Conservation (phyloP, 2,888 invertebrate species). For the Ryuthela nishihirai region DNA sequence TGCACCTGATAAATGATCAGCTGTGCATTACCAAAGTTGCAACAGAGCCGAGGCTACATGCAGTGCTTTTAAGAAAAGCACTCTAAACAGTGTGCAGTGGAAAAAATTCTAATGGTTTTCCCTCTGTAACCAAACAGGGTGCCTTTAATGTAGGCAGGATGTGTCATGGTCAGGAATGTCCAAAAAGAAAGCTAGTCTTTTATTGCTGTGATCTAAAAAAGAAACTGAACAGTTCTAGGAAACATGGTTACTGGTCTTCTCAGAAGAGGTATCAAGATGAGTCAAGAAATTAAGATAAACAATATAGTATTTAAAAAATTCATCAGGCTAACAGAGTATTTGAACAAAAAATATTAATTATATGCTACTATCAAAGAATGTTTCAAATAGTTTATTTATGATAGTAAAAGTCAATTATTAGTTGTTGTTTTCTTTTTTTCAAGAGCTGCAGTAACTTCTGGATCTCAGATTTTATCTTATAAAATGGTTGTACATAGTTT, state of each 20-base stretch:
- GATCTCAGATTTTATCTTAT: too few species aligned
- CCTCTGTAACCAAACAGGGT: constrained; percentile 19
- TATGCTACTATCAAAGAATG: too few species aligned
- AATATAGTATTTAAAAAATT: too few species aligned
- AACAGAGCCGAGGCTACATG: constrained; percentile 15
- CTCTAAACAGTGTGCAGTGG: constrained; percentile 30
- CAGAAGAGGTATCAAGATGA: constrained; percentile 22
- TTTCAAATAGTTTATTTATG: too few species aligned
- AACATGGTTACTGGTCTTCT: constrained; percentile 19
- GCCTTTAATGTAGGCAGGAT: constrained; percentile 31
- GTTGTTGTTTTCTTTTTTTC: too few species aligned
- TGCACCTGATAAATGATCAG: constrained; percentile 5
- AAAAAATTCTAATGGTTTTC: constrained; percentile 1
- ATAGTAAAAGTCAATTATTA: too few species aligned
- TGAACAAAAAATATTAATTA: too few species aligned
- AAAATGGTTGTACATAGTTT: too few species aligned
- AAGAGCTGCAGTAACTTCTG: too few species aligned
- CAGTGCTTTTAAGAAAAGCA: constrained; percentile 25
- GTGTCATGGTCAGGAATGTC: constrained; percentile 17
- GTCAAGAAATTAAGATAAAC: too few species aligned
- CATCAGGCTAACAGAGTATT: too few species aligned
- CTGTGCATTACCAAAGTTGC: not conserved
- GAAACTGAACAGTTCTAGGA: constrained; percentile 15
- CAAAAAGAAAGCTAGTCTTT: constrained; percentile 33
- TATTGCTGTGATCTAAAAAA: constrained; percentile 36